A percentile compares a stretch with the other conserved stretches of the same genome.
Evolutionary conservation across 2,888 invertebrate genomes (phyloP).

Genomic region (Acronicta alni): DNA sequence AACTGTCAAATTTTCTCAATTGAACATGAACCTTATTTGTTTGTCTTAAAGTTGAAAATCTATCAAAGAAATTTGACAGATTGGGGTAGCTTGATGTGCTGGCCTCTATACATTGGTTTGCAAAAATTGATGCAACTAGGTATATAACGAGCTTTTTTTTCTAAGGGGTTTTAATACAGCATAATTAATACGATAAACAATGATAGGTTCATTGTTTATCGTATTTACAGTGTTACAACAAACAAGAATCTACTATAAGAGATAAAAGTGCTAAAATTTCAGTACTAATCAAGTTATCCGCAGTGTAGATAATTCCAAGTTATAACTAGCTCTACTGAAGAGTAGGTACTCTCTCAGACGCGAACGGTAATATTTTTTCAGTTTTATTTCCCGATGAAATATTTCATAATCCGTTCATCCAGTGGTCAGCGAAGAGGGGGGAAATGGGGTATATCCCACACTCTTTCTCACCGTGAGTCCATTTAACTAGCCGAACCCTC

Average conservation of each 20-base stretch:
- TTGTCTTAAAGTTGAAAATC: too few species aligned
- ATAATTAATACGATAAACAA: constrained; percentile 12
- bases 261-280: constrained; percentile 23
- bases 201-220: too few species aligned
- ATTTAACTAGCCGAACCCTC: constrained; percentile 68
- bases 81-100: too few species aligned
- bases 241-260: constrained; percentile 21
- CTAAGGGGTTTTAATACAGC: constrained; percentile 16
- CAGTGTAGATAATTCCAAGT: constrained; percentile 53
- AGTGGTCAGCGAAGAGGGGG: constrained; percentile 72
- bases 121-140: too few species aligned
- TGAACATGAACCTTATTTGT: too few species aligned
- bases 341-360: constrained; percentile 54
- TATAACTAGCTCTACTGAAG: constrained; percentile 57
- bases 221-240: too few species aligned
- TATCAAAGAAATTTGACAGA: too few species aligned
- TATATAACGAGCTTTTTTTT: background rate
- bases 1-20: too few species aligned
- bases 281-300: constrained; percentile 43
- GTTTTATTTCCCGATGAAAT: constrained; percentile 77
- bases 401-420: constrained; percentile 84
- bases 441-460: constrained; percentile 56
- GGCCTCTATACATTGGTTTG: too few species aligned
- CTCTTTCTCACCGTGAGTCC: constrained; percentile 72
- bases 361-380: constrained; percentile 62